These are phyloP conservation scores for Linnaemya tessellans DNA, from an alignment of 2,888 invertebrate species.

Conservation along the genomic window DNA sequence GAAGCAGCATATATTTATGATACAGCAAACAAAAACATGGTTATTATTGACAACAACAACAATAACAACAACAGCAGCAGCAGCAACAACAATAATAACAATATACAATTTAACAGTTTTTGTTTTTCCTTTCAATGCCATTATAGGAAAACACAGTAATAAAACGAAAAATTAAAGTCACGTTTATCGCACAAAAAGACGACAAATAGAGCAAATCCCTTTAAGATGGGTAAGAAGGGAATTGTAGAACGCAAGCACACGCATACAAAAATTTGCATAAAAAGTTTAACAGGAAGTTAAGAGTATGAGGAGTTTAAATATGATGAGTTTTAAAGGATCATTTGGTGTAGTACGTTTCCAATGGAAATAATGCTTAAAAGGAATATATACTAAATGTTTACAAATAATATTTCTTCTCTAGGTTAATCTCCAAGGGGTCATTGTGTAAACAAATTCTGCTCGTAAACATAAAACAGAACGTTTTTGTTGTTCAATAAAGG, in stretches of 20 bases:
- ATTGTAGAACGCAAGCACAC: neutral
- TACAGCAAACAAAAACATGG: slow-evolving; percentile 40
- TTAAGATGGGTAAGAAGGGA: neutral
- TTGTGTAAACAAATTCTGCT: slow-evolving; percentile 10
- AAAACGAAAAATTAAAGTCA: slow-evolving; percentile 52
- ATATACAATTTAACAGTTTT: slow-evolving; percentile 28
- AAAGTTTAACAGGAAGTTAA: neutral
- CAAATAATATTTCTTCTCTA: slow-evolving; percentile 54
- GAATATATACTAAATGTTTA: slow-evolving; percentile 23
- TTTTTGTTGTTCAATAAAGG: slow-evolving; percentile 24
- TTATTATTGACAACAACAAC: slow-evolving; percentile 48
- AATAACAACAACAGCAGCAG: slow-evolving; percentile 14
- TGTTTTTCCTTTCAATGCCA: neutral
- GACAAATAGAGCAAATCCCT: neutral
- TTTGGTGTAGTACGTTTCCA: slow-evolving; percentile 10
- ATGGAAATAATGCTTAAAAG: neutral
- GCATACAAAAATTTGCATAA: slow-evolving; percentile 34
- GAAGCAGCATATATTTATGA: slow-evolving; percentile 3
- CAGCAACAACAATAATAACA: slow-evolving; percentile 34
- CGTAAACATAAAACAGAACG: slow-evolving; percentile 50
- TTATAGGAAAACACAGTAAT: neutral
- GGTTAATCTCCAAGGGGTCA: slow-evolving; percentile 64
- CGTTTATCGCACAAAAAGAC: slow-evolving; percentile 21
- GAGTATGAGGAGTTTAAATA: slow-evolving; percentile 1
- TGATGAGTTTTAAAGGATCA: slow-evolving; percentile 39